Base-by-base conservation (phyloP, 2,113 vertebrate genomes). In the Tupaia chinensis region DNA sequence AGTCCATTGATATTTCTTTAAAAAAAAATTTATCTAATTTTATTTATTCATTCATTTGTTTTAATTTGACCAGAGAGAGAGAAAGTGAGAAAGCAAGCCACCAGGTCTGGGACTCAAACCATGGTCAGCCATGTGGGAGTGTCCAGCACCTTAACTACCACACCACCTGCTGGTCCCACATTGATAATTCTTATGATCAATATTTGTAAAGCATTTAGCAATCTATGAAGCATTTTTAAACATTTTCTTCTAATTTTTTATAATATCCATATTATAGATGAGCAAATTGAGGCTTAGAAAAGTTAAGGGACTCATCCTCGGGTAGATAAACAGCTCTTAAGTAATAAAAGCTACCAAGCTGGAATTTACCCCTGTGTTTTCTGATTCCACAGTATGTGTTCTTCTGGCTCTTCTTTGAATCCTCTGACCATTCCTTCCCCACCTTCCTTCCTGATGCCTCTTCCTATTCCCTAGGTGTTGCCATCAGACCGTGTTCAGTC, bases 311-410 rank as follows among this genome's bases (percentile, higher is more conserved):
- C 54, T 77, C 56, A 19, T 3, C 6, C 58, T 92, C 15, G 4
- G 23, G 56, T 56, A 53, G 53, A 32, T 34, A 72, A 4, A 70
- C 0, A 16, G 44, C n/a, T 91, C n/a, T 85, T 53, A 68, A 34
- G 12, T 1, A 73, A 34, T 19, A n/a, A 70, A 63, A 29, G 16
- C 70, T 44, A 19, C 20, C 16, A 20, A 65, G 29, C 13, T 25
- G 19, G 12, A 3, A 20, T 27, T 73, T 23, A 44, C 19, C 34
- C 11, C 66, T 70, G 44, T 32, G 32, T 27, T 83, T 63, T 69
- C 66, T 32, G 29, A 25, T 19, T 25, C 29, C 27, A 5, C 0
- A 1, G 34, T 54, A 0, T 4, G 8, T 2, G 0, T 54, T 58
- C n/a, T 68, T 25, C 34, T 25, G 27, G 20, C 3, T 87, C 9